Conservation (phyloP, 2,888 invertebrate species). For the Trichogramma dendrolimi region DNA sequence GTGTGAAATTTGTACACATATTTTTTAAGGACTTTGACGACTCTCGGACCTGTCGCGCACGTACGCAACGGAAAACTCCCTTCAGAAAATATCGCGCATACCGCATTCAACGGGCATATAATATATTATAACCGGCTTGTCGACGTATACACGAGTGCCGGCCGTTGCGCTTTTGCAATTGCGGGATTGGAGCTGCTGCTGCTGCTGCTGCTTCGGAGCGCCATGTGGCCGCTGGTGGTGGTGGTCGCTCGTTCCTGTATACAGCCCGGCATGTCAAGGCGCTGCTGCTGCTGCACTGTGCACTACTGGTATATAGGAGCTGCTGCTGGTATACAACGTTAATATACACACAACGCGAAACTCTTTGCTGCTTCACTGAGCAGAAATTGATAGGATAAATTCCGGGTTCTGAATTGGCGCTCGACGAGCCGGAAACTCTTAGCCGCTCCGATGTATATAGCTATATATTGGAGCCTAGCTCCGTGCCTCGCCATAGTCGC, state of each 20-base stretch:
- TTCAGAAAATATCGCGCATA: too few species aligned
- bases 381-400: slow-evolving; percentile 65
- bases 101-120: too few species aligned
- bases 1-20: too few species aligned
- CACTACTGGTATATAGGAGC: not conserved
- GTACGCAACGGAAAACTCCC: too few species aligned
- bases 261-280: too few species aligned
- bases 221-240: not conserved
- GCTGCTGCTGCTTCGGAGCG: slow-evolving; percentile 17
- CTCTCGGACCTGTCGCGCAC: too few species aligned
- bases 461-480: too few species aligned
- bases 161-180: slow-evolving; percentile 15
- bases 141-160: too few species aligned
- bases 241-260: too few species aligned
- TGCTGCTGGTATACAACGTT: slow-evolving; percentile 46
- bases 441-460: slow-evolving; percentile 29
- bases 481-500: too few species aligned
- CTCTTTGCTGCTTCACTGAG: slow-evolving; percentile 62
- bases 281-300: not conserved
- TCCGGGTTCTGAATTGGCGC: slow-evolving; percentile 61
- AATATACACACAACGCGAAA: slow-evolving; percentile 53
- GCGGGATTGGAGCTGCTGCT: slow-evolving; percentile 26
- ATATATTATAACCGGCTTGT: too few species aligned
- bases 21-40: too few species aligned
- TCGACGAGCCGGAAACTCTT: slow-evolving; percentile 57